Evolutionary conservation across 2,888 invertebrate genomes (phyloP).

Genomic region (Standfussiana lucernea): DNA sequence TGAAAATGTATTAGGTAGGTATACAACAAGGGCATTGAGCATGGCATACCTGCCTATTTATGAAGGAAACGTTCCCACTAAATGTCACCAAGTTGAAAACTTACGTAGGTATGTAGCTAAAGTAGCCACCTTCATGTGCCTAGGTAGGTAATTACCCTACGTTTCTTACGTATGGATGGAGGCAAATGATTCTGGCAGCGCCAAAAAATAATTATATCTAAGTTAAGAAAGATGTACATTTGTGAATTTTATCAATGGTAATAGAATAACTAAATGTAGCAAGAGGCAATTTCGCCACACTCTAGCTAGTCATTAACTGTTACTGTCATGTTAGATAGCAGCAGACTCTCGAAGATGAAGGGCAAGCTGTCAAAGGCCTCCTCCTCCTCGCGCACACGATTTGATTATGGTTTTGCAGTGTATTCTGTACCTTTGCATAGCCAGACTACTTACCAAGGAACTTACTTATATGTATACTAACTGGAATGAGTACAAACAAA

Average conservation of each 20-base stretch:
- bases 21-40: background rate
- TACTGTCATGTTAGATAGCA: no score
- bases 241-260: conserved; percentile 23
- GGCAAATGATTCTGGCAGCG: conserved; percentile 15
- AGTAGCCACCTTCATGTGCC: background rate
- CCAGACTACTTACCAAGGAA: no score
- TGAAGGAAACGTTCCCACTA: background rate
- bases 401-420: background rate
- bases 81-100: background rate
- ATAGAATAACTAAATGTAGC: background rate
- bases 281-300: conserved; percentile 8
- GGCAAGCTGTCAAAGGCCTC: background rate
- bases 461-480: no score
- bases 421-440: background rate
- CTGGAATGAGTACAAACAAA: no score
- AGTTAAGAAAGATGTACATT: conserved; percentile 19
- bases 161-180: background rate
- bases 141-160: background rate
- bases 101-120: background rate
- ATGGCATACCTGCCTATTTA: background rate
- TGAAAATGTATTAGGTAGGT: background rate
- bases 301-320: background rate
- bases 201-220: conserved; percentile 5
- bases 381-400: background rate
- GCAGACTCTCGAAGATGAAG: background rate